Base-by-base conservation (phyloP, 2,113 vertebrate species). In the Xenopus borealis region DNA sequence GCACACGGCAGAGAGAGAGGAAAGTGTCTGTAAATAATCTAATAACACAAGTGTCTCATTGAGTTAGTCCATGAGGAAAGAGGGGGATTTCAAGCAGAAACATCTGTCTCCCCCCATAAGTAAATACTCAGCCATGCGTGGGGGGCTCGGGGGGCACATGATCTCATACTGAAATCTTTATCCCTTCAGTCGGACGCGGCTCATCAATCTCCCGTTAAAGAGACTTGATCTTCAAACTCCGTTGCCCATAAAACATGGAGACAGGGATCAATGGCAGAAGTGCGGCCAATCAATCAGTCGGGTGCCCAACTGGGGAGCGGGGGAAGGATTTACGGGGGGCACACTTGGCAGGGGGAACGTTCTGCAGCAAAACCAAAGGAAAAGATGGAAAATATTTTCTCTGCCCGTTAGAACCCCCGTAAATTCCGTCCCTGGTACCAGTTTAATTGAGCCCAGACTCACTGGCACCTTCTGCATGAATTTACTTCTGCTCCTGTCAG, bases 131-230 rank as follows among this genome's bases (percentile, higher is more conserved):
- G 12, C 16, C 18, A 66, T 47, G 72, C 44, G 65, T 27, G 16
- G n/a, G 40, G 17, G 6, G 45, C 12, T 40, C 58, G 27, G 27
- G 19, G 57, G n/a, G 61, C 40, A 16, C 14, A n/a, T 20, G 47
- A 16, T 20, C 53, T 14, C 5, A n/a, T 47, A 52, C 72, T 61
- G 40, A 75, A 50, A 62, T 30, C 45, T 68, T 62, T 68, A 62
- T 68, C 72, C 55, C 18, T 19, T 50, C 72, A 3, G 65, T 17
- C 50, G 66, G 65, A 75, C 50, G 72, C 16, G 16, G 1, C 9
- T 53, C 64, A 75, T 75, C 72, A 75, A 75, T 75, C 65, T 68
- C 53, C 65, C 62, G 72, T 75, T 65, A 75, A 33, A 68, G 53
- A 18, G 45, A 68, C 65, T 68, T 75, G 65, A 75, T 75, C 65